These are phyloP conservation scores for Drosophila suzukii DNA, from an alignment of 1,140 invertebrate species.

Conservation along the genomic window DNA sequence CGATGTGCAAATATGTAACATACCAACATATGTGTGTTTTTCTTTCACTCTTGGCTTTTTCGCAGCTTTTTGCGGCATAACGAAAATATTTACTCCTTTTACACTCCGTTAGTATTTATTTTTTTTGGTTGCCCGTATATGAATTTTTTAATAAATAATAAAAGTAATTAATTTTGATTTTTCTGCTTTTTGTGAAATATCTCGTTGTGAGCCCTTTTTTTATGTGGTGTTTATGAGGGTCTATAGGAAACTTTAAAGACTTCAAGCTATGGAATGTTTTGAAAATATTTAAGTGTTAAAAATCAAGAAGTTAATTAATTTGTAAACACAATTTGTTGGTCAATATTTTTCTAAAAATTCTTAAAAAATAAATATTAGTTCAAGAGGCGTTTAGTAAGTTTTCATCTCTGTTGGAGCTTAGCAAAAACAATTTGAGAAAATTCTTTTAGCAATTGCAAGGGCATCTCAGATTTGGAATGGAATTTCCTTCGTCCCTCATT, in stretches of 20 bases:
- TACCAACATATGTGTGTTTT: slow-evolving; percentile 10
- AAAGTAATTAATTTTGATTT: slow-evolving; percentile 26
- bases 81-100: slow-evolving; percentile 71
- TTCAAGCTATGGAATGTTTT: neutral
- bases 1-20: neutral
- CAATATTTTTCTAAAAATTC: neutral
- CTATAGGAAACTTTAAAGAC: neutral
- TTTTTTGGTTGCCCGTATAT: neutral
- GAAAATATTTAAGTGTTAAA: too few relatives aligned
- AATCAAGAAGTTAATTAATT: neutral
- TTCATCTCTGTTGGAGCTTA: neutral
- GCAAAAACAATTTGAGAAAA: neutral
- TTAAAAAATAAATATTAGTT: too few relatives aligned
- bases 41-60: slow-evolving; percentile 42
- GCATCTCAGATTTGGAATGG: slow-evolving; percentile 11
- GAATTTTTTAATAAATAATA: slow-evolving; percentile 32
- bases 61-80: slow-evolving; percentile 53
- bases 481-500: neutral
- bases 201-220: neutral
- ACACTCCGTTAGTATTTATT: neutral
- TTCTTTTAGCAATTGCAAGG: slow-evolving; percentile 10
- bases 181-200: slow-evolving; percentile 11
- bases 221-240: neutral
- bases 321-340: neutral
- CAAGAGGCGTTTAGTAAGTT: neutral